Evolutionary conservation across 1,140 invertebrate species (phyloP).

Genomic region (Neoseiulus cucumeris): DNA sequence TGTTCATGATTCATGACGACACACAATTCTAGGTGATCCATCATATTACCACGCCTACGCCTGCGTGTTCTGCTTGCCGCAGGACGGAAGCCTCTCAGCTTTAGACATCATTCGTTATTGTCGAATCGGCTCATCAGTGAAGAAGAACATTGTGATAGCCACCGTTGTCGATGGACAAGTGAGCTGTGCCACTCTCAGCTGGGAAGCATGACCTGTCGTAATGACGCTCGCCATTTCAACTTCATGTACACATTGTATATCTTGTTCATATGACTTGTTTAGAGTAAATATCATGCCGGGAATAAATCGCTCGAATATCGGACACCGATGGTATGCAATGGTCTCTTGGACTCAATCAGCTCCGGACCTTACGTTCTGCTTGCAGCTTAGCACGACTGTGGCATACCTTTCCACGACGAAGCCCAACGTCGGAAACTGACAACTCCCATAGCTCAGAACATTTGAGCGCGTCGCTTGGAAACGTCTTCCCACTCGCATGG

Average conservation of each 20-base stretch:
- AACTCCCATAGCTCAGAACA: conserved; percentile 88
- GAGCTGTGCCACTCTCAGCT: background rate
- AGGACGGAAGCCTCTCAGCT: background rate
- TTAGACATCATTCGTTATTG: background rate
- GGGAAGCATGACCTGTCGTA: background rate
- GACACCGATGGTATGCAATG: background rate
- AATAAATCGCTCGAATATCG: background rate
- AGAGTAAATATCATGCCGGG: background rate
- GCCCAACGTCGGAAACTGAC: conserved; percentile 89
- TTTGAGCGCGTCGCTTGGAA: conserved; percentile 32
- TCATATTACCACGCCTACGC: background rate
- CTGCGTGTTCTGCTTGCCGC: background rate
- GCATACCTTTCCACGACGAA: conserved; percentile 81
- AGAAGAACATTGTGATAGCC: background rate
- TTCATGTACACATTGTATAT: background rate
- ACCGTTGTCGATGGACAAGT: background rate
- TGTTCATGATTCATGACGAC: background rate
- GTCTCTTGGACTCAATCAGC: background rate
- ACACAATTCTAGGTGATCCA: background rate
- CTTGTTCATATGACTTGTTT: background rate
- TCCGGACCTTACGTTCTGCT: background rate
- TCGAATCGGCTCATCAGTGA: background rate
- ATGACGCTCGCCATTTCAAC: no score
- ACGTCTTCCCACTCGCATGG: conserved; percentile 62
- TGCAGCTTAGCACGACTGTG: background rate